Base-by-base conservation (phyloP, 2,113 vertebrate species). In the Platanista minor region DNA sequence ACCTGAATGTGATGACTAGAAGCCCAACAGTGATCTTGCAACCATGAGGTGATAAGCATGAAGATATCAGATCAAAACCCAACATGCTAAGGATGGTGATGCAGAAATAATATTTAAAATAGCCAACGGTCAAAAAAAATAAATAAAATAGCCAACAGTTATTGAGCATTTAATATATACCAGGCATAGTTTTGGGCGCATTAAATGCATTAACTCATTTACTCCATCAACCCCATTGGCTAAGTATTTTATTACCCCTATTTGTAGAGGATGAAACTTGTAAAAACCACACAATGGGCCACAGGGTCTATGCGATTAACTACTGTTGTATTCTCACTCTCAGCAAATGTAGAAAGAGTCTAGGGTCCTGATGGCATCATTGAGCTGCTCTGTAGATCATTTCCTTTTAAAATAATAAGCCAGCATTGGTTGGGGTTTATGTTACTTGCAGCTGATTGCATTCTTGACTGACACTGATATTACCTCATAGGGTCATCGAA, bases 331-430 rank as follows among this genome's bases (percentile, higher is more conserved):
- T 41, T 57, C 52, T 87, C 41, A 52, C 21, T 88, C 52, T 62
- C 41, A 43, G 74, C 49, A 72, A 87, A 91, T 54, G 36, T 9
- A 69, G 59, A 64, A 83, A 94, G 39, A 59, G 29, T 69, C 64
- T 54, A 25, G 10, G 29, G 18, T 86, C n/a, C 61, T 74, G 14
- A 62, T 52, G 62, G 6, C 41, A 89, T 52, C 66, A 61, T 0
- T 61, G 39, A 91, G 27, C 13, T 86, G 52, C 62, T 66, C 39
- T 52, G 18, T 36, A 62, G 52, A 46, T 54, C 9, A 36, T 87
- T 84, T 94, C 49, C 41, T 95, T 97, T 93, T 71, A 54, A 83
- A 83, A 54, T 71, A 87, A 91, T 62, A 71, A 86, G 13, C 33
- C 23, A 43, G 71, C 10, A 0, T 82, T 93, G 57, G n/a, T 74